Percentiles rank a stretch among this genome's conserved stretches.
phyloP scores from a whole-genome alignment of 2,888 invertebrate species.

The Pseudanteris insignis region DNA sequence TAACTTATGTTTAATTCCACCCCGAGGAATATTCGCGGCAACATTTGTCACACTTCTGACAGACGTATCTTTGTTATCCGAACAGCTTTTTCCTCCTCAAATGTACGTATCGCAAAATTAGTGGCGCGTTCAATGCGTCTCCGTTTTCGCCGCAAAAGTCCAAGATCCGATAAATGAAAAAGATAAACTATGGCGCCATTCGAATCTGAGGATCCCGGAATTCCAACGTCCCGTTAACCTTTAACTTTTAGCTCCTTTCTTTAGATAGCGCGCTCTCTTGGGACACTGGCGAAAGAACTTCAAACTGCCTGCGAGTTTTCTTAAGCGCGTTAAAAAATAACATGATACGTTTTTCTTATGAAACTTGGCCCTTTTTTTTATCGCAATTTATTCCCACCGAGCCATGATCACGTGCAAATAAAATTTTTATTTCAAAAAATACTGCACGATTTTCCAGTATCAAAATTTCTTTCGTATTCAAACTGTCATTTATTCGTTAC shows the following conservation, averaged over 20 bases:
- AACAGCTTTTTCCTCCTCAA: not conserved
- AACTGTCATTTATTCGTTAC: not conserved
- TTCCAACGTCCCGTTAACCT: constrained; percentile 44
- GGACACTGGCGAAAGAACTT: constrained; percentile 15
- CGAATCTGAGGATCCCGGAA: constrained; percentile 20
- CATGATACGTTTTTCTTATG: constrained; percentile 11
- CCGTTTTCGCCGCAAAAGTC: not conserved
- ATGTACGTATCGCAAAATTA: constrained; percentile 9
- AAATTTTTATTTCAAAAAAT: not conserved
- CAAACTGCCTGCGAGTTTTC: constrained; percentile 13
- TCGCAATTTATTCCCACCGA: not conserved
- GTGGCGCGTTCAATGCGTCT: constrained; percentile 10
- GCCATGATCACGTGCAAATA: not conserved
- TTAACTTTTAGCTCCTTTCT: constrained; percentile 41
- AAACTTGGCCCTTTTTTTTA: constrained; percentile 10
- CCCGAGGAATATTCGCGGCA: too few species aligned
- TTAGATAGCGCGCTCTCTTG: not conserved
- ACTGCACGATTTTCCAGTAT: not conserved
- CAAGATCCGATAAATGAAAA: constrained; percentile 27
- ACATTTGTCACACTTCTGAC: too few species aligned
- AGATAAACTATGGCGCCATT: constrained; percentile 20
- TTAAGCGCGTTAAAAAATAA: constrained; percentile 21
- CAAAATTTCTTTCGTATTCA: not conserved
- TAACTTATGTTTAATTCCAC: too few species aligned
- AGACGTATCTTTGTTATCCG: too few species aligned